A percentile compares a stretch with the other conserved stretches of the same genome.
phyloP scores from a whole-genome alignment of 2,797 vertebrate species.

The Neoniphon sammara region DNA sequence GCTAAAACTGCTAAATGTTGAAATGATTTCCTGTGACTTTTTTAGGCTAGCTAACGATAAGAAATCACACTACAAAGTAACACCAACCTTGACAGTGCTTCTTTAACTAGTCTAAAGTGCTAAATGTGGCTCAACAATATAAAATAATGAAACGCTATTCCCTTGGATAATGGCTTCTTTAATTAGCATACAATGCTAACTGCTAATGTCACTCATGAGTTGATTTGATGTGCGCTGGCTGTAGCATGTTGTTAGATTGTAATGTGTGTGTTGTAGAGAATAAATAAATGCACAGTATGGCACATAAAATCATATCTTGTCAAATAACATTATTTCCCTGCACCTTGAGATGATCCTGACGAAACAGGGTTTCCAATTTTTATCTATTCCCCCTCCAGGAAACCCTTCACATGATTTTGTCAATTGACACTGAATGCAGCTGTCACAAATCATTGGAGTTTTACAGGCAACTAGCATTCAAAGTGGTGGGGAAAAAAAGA shows the following conservation, averaged over 20 bases:
- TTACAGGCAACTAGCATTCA: not conserved
- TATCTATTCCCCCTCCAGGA: not conserved
- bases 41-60: too few species aligned
- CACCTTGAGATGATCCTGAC: not conserved
- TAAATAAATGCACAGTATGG: not conserved
- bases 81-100: too few species aligned
- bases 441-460: not conserved
- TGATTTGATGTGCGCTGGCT: not conserved
- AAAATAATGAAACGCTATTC: too few species aligned
- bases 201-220: not conserved
- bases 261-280: not conserved
- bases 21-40: too few species aligned
- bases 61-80: too few species aligned
- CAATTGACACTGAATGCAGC: not conserved
- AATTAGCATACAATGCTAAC: not conserved
- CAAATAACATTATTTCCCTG: constrained; percentile 3
- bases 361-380: too few species aligned
- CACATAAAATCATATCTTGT: not conserved
- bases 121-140: too few species aligned
- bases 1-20: too few species aligned
- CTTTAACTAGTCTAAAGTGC: too few species aligned
- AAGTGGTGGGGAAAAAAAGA: too few species aligned
- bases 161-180: too few species aligned
- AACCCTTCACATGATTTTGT: not conserved
- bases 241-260: not conserved